Evolutionary conservation across 2,797 vertebrate genomes (phyloP).

Genomic region (Rhabdomys pumilio): DNA sequence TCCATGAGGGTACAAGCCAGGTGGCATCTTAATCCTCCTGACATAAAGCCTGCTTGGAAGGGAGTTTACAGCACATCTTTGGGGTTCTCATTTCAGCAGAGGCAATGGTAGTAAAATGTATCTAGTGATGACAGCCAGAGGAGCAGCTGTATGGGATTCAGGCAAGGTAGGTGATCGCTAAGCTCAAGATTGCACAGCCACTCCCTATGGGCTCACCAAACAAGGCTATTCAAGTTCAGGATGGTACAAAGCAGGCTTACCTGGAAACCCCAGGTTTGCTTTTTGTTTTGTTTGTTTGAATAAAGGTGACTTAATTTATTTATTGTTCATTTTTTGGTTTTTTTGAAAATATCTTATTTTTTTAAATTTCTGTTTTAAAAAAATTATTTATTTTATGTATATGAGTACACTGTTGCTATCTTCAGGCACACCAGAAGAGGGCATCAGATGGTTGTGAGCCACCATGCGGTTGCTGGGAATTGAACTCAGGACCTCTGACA

Average conservation of each 20-base stretch:
- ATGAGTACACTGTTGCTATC: no score
- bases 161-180: neutral
- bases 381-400: no score
- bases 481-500: no score
- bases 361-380: no score
- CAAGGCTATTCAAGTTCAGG: neutral
- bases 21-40: constrained; percentile 62
- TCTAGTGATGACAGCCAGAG: constrained; percentile 37
- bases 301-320: neutral
- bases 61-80: constrained; percentile 65
- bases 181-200: neutral
- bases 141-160: constrained; percentile 53
- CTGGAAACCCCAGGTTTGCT: neutral
- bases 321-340: neutral
- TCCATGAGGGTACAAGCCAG: constrained; percentile 68
- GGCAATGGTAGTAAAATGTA: constrained; percentile 44
- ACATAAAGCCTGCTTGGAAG: constrained; percentile 57
- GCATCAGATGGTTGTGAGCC: no score
- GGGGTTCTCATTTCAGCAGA: constrained; percentile 21
- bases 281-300: neutral
- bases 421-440: no score
- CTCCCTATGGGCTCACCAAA: neutral
- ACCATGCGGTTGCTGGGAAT: no score
- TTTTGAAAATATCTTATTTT: neutral
- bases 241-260: constrained; percentile 18